phyloP scores from a whole-genome alignment of 1,140 invertebrate species.

The Aphis gossypii region DNA sequence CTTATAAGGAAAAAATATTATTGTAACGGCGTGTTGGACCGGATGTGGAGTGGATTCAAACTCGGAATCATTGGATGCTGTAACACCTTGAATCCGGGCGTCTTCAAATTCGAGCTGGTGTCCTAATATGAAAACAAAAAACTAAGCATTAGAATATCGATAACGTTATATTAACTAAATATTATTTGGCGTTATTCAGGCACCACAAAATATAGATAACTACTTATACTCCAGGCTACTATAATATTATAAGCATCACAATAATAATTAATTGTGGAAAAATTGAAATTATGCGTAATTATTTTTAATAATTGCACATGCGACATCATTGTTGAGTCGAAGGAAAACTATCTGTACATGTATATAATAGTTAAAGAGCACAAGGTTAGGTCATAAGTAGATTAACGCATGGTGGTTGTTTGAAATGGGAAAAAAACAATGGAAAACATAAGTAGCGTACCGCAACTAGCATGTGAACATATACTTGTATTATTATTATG shows the following conservation, averaged over 20 bases:
- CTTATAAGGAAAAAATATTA: background rate
- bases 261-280: background rate
- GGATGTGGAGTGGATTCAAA: constrained; percentile 12
- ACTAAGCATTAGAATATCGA: constrained; percentile 23
- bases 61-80: constrained; percentile 25
- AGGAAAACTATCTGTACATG: background rate
- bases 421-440: constrained; percentile 4
- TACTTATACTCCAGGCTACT: background rate
- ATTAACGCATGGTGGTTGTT: constrained; percentile 25
- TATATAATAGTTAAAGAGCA: constrained; percentile 21
- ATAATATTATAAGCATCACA: background rate
- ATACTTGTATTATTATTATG: background rate
- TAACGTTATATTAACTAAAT: background rate
- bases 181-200: background rate
- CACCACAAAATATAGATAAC: too few relatives aligned
- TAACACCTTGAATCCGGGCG: background rate
- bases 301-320: background rate
- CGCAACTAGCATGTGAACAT: background rate
- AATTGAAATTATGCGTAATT: background rate
- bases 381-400: constrained; percentile 34
- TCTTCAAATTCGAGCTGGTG: background rate
- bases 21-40: background rate
- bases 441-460: background rate
- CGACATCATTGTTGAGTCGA: background rate
- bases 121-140: background rate